Percentiles rank a stretch among this genome's conserved stretches.
These are phyloP conservation scores for Anticlea derivata DNA, from an alignment of 2,888 invertebrate genomes.

Conservation along the genomic window DNA sequence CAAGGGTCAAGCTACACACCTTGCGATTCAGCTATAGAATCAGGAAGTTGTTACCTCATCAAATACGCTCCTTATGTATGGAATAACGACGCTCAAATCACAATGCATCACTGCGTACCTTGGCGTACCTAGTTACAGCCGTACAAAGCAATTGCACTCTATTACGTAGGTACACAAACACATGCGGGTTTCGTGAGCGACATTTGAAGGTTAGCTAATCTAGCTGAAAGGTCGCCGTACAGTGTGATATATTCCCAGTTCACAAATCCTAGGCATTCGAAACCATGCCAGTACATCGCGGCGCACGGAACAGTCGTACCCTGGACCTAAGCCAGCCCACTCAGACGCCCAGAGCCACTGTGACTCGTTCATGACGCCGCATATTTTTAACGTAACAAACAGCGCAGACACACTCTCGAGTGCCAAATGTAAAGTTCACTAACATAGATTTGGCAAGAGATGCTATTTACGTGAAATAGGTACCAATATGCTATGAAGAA, in stretches of 20 bases:
- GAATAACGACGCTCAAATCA: not conserved
- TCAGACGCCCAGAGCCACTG: slow-evolving; percentile 59
- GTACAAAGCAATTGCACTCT: slow-evolving; percentile 44
- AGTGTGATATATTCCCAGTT: slow-evolving; percentile 21
- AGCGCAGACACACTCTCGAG: slow-evolving; percentile 70
- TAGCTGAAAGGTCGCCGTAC: slow-evolving; percentile 38
- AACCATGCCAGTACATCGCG: slow-evolving; percentile 42
- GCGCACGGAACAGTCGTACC: slow-evolving; percentile 47
- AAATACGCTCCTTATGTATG: not conserved
- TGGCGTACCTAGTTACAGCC: slow-evolving; percentile 30
- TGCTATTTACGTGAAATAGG: slow-evolving; percentile 69
- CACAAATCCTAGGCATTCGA: slow-evolving; percentile 32
- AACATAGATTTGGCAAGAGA: slow-evolving; percentile 80
- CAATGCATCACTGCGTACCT: slow-evolving; percentile 50
- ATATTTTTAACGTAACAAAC: slow-evolving; percentile 82
- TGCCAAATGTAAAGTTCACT: slow-evolving; percentile 83
- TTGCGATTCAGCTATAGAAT: not conserved
- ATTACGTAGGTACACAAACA: slow-evolving; percentile 31
- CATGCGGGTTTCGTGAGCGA: slow-evolving; percentile 42
- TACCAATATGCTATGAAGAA: slow-evolving; percentile 14
- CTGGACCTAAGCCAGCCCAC: slow-evolving; percentile 72
- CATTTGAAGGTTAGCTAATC: slow-evolving; percentile 47
- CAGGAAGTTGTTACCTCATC: not conserved
- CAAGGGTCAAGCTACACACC: not conserved
- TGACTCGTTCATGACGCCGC: slow-evolving; percentile 80